Conservation (phyloP, 2,113 vertebrate genomes). For the Stegostoma tigrinum region DNA sequence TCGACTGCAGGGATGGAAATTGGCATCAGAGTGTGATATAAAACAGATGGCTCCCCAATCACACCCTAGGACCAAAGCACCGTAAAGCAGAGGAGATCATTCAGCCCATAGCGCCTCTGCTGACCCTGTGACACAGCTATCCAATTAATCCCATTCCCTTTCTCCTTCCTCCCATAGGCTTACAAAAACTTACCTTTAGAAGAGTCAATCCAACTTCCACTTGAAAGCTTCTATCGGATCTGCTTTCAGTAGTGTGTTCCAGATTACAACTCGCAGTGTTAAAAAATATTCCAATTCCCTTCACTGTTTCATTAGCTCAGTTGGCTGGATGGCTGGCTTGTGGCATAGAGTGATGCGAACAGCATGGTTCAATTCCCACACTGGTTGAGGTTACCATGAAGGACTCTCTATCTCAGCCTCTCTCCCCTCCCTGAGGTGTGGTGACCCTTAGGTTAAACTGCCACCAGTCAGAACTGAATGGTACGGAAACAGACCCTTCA, state of each 20-base stretch:
- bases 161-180: not conserved
- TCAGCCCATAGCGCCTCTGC: not conserved
- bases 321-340: too few relatives aligned
- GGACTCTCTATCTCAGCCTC: too few relatives aligned
- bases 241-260: not conserved
- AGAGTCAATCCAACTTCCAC: not conserved
- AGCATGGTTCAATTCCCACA: too few relatives aligned
- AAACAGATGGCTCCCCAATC: not conserved
- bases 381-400: too few relatives aligned
- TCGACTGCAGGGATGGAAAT: not conserved
- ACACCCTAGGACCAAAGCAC: not conserved
- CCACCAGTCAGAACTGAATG: too few relatives aligned
- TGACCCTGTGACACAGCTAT: not conserved
- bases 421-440: too few relatives aligned
- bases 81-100: not conserved
- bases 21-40: not conserved
- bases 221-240: not conserved
- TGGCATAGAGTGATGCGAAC: too few relatives aligned
- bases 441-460: too few relatives aligned
- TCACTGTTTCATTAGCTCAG: too few relatives aligned
- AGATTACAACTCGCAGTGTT: not conserved
- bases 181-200: not conserved
- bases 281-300: too few relatives aligned
- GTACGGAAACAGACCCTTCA: too few relatives aligned
- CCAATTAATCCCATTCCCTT: not conserved